Base-by-base conservation (phyloP, 2,113 vertebrate genomes). In the Lampris megalopsis region DNA sequence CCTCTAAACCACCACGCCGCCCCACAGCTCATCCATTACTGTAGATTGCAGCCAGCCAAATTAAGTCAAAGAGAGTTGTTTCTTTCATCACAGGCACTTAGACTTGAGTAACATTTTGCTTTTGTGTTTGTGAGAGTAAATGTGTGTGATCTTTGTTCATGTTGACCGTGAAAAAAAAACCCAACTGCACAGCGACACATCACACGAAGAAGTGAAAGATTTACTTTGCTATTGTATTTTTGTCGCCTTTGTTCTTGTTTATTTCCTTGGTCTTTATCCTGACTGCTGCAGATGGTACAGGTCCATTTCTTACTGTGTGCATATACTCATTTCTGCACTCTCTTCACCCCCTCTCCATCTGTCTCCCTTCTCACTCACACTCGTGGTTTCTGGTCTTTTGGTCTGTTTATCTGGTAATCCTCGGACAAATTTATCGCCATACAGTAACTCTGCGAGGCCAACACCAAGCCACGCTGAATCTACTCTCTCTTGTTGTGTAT, bases 261-360 rank as follows among this genome's bases (percentile, higher is more conserved):
- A 24, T 36, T 13, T 77, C 52, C 57, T 50, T 50, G 78, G 42
- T 52, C 9, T 62, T 71, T 80, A 38, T 83, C 75, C 83, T 79
- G 76, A 88, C 83, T 69, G 82, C 80, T 91, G 78, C 90, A 91
- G 91, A 92, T 91, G 88, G 90, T 89, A 13, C 41, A 80, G 68
- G 87, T 91, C 88, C 83, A 77, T 75, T 79, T 62, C 88, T 77
- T 79, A 76, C 72, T 85, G 4, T 77, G 65, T 76, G 62, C 75
- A 76, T 77, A 75, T 77, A 75, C 71, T 89, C 75, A 69, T 64
- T 82, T 77, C 78, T 78, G 69, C 59, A 61, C 80, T 45, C 49
- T 77, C 79, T 88, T 91, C 90, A 88, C 89, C 90, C 89, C 87
- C 85, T 91, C 88, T 81, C 89, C 87, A 86, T 93, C 90, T 90